phyloP scores from a whole-genome alignment of 2,888 invertebrate species.

The Troides oblongomaculatus region DNA sequence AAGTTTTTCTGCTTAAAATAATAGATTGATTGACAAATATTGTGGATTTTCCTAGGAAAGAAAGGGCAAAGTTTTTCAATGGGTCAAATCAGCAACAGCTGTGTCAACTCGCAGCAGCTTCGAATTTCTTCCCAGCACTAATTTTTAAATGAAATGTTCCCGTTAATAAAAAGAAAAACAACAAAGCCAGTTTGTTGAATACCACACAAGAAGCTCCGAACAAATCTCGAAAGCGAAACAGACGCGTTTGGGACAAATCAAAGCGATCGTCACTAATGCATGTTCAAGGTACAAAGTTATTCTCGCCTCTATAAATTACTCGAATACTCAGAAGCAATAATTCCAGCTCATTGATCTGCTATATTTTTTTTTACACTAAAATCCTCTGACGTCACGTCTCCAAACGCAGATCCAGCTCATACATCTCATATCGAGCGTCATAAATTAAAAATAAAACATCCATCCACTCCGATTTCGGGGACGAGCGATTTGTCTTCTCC shows the following conservation, averaged over 20 bases:
- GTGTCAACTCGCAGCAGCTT: slow-evolving; percentile 12
- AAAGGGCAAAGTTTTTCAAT: slow-evolving; percentile 5
- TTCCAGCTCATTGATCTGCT: slow-evolving; percentile 4
- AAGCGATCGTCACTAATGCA: slow-evolving; percentile 10
- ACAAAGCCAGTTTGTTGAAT: not conserved
- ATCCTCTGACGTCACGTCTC: slow-evolving; percentile 18
- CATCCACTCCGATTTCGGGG: slow-evolving; percentile 31
- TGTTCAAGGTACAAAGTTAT: slow-evolving; percentile 3
- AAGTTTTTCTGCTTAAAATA: too few relatives aligned
- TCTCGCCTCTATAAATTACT: not conserved
- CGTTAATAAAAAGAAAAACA: slow-evolving; percentile 5
- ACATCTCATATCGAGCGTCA: slow-evolving; percentile 25
- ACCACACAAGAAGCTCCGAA: slow-evolving; percentile 18
- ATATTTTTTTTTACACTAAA: slow-evolving; percentile 1
- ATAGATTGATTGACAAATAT: too few relatives aligned
- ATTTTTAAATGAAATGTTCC: slow-evolving; percentile 12
- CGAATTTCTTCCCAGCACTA: slow-evolving; percentile 10
- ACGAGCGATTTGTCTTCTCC: slow-evolving; percentile 60
- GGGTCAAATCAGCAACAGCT: slow-evolving; percentile 5
- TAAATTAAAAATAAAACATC: slow-evolving; percentile 35
- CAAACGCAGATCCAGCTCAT: slow-evolving; percentile 5
- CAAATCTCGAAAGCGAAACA: not conserved
- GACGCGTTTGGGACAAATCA: slow-evolving; percentile 6
- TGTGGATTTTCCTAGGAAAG: not conserved
- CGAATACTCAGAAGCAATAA: not conserved